Evolutionary conservation across 2,888 invertebrate genomes (phyloP).

Genomic region (Drosophila pseudotalamancana): DNA sequence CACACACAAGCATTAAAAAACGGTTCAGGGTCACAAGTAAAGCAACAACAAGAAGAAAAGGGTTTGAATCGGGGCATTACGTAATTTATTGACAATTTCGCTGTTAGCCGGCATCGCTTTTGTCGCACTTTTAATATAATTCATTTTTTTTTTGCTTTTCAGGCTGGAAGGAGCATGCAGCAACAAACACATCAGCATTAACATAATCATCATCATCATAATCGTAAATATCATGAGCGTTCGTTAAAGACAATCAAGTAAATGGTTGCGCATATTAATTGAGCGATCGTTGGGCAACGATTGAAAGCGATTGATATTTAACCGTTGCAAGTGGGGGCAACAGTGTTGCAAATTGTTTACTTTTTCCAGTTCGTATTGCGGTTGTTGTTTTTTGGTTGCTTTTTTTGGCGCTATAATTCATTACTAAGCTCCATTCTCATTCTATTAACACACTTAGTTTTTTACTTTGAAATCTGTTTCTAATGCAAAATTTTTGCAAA

Average conservation of each 20-base stretch:
- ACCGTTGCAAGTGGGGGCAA: slow-evolving; percentile 30
- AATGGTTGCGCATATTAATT: slow-evolving; percentile 53
- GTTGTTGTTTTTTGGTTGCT: slow-evolving; percentile 3
- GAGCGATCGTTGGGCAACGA: slow-evolving; percentile 44
- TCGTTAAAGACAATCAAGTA: slow-evolving; percentile 47
- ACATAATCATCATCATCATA: slow-evolving; percentile 16
- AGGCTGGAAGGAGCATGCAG: slow-evolving; percentile 1
- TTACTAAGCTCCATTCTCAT: slow-evolving; percentile 1
- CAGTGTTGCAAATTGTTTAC: slow-evolving; percentile 19
- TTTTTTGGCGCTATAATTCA: slow-evolving; percentile 26
- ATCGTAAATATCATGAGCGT: slow-evolving; percentile 10
- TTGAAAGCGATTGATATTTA: slow-evolving; percentile 48
- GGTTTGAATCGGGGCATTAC: slow-evolving; percentile 41
- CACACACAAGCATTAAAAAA: slow-evolving; percentile 20
- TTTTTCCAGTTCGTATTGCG: too few species aligned
- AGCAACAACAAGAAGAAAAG: slow-evolving; percentile 21
- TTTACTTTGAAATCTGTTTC: not conserved
- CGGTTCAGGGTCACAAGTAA: slow-evolving; percentile 46
- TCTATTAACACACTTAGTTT: not conserved
- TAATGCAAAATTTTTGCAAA: not conserved
- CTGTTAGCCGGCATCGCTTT: slow-evolving; percentile 34
- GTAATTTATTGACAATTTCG: slow-evolving; percentile 37
- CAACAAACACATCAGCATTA: slow-evolving; percentile 1
- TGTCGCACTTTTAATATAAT: slow-evolving; percentile 34
- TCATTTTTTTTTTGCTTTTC: not conserved